These are phyloP conservation scores for Xanthia icteritia DNA, from an alignment of 2,888 invertebrate genomes.

Conservation along the genomic window DNA sequence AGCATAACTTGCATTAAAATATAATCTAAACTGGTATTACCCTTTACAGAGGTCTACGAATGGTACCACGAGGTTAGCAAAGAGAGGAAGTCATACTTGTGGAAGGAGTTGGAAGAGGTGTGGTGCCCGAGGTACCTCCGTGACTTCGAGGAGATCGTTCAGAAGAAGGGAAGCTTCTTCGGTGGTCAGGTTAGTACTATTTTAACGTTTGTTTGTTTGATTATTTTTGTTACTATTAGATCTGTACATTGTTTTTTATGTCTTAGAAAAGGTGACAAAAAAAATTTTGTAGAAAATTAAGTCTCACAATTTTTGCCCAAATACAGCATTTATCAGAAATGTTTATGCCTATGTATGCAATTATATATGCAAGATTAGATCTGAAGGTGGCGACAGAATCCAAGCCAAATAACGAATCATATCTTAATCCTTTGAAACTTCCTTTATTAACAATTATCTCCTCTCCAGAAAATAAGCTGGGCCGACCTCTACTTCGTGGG, in stretches of 20 bases:
- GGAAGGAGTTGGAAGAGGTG: conserved; percentile 32
- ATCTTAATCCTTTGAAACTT: background rate
- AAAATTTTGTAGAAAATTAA: too few species aligned
- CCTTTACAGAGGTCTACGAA: conserved; percentile 44
- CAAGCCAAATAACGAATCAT: background rate
- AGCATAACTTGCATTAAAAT: background rate
- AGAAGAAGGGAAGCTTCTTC: conserved; percentile 62
- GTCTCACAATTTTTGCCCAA: too few species aligned
- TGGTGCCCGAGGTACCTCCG: conserved; percentile 38
- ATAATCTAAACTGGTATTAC: background rate
- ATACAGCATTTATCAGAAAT: too few species aligned
- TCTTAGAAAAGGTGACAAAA: background rate
- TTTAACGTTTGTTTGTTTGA: background rate
- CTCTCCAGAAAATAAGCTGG: conserved; percentile 63
- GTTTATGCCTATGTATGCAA: too few species aligned
- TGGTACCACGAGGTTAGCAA: conserved; percentile 50
- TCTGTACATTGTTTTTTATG: background rate
- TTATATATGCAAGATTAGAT: too few species aligned
- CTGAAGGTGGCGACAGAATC: background rate
- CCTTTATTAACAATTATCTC: background rate
- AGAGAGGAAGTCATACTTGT: conserved; percentile 42
- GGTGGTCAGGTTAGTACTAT: conserved; percentile 53
- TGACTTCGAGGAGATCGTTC: conserved; percentile 67
- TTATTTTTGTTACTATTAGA: too few species aligned
- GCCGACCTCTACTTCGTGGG: conserved; percentile 73